These are phyloP conservation scores for Cyanoliseus patagonus DNA, from an alignment of 2,113 vertebrate genomes.

Conservation along the genomic window DNA sequence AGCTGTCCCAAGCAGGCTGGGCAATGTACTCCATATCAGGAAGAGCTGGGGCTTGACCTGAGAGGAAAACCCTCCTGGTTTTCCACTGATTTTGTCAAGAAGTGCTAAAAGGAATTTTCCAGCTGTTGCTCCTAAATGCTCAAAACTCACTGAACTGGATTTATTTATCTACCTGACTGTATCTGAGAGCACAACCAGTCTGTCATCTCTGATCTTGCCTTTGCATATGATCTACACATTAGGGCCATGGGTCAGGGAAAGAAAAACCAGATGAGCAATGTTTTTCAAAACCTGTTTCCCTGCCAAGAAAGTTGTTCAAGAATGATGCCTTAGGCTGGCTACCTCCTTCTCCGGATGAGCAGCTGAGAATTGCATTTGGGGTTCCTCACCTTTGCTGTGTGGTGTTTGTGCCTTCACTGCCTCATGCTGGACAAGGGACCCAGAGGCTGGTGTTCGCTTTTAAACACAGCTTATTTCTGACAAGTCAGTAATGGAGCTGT, in stretches of 20 bases:
- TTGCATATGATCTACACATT: conserved; percentile 8
- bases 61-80: conserved; percentile 5
- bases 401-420: not conserved
- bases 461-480: not conserved
- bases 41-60: not conserved
- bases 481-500: not conserved
- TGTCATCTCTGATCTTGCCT: conserved; percentile 46
- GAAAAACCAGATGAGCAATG: conserved; percentile 34
- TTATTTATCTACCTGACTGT: conserved; percentile 33
- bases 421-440: not conserved
- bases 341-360: not conserved
- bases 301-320: not conserved
- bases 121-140: conserved; percentile 40
- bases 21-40: not conserved
- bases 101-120: conserved; percentile 48
- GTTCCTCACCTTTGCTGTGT: not conserved
- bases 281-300: conserved; percentile 45
- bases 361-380: not conserved
- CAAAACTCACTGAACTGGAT: conserved; percentile 18
- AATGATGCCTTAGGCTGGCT: conserved; percentile 23
- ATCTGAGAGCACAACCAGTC: conserved; percentile 30
- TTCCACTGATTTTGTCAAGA: conserved; percentile 11
- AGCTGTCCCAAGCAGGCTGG: not conserved
- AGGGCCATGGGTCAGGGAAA: not conserved
- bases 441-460: not conserved